Percentiles rank a stretch among this genome's conserved stretches.
Conservation (phyloP, 1,140 invertebrate genomes). For the Plectrocnemia conspersa region DNA sequence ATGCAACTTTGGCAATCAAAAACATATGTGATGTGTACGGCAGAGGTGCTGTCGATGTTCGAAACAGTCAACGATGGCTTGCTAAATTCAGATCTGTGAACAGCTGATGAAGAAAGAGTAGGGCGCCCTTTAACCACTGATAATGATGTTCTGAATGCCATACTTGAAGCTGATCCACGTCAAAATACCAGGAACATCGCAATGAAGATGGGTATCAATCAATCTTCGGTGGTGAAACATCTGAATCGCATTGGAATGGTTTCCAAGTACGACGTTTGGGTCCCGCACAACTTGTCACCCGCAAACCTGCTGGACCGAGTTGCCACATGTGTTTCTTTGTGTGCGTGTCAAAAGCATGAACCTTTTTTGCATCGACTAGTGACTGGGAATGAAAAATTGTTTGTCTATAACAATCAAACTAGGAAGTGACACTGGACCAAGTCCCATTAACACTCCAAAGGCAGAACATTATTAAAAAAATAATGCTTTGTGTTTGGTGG, state of each 20-base stretch:
- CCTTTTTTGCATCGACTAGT: too few species aligned
- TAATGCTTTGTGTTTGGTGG: too few species aligned
- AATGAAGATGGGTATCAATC: not conserved
- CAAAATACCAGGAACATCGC: constrained; percentile 6
- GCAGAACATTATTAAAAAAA: too few species aligned
- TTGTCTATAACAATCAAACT: too few species aligned
- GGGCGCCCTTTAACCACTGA: not conserved
- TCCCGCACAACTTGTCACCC: not conserved
- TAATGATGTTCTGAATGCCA: not conserved
- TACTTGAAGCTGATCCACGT: not conserved
- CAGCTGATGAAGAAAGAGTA: constrained; percentile 1
- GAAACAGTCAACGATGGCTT: not conserved
- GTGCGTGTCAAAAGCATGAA: too few species aligned
- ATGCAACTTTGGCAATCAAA: constrained; percentile 5
- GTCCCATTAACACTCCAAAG: too few species aligned
- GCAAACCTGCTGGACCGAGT: too few species aligned
- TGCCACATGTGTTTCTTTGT: too few species aligned
- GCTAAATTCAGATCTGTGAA: constrained; percentile 4
- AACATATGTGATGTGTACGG: not conserved
- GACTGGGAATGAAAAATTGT: too few species aligned
- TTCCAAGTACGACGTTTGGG: constrained; percentile 2
- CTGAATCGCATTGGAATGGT: constrained; percentile 3
- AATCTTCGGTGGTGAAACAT: not conserved
- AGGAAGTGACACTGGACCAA: too few species aligned
- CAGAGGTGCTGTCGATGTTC: not conserved